Base-by-base conservation (phyloP, 2,113 vertebrate species). In the Coracopsis vasa region DNA sequence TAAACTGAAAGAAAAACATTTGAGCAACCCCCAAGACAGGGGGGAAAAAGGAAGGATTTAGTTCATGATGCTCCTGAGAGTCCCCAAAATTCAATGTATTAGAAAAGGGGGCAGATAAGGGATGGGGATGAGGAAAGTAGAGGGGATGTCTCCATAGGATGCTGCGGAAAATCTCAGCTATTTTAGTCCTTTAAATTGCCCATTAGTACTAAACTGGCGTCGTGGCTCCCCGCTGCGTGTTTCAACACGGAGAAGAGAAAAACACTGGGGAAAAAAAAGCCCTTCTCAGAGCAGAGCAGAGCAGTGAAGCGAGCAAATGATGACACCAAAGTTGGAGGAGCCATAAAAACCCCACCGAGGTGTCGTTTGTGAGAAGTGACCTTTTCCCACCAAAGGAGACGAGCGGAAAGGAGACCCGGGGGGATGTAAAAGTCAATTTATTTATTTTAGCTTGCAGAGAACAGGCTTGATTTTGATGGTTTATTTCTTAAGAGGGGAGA, bases 341-440 rank as follows among this genome's bases (percentile, higher is more conserved):
- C 86, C 92, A 94, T 97, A 94, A 97, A 96, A 96, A 29, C 37
- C 90, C 88, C 94, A 91, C 86, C 5, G 31, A 97, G 96, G 96
- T 37, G 79, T 86, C 90, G 7, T 94, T 96, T 88, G 93, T 4
- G 29, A 93, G 84, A 35, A 92, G 92, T 96, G 97, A 97, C 97
- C 96, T 97, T 97, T 96, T 85, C 92, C 90, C 89, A 84, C 65
- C 51, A 0, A 54, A 84, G 93, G 80, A 92, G 91, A 91, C 1
- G 20, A 94, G 94, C 5, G 16, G 91, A 90, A 91, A 92, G 86
- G 86, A 95, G 96, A 54, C 79, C 69, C 16, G 0, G 25, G 67
- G 75, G n/a, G 11, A 11, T 5, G 33, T 10, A n/a, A 94, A 91
- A 89, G 60, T 66, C 19, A 1, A 78, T 81, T 84, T 92, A 92